phyloP scores from a whole-genome alignment of 1,140 invertebrate species.

The Drosophila lacteicornis region DNA sequence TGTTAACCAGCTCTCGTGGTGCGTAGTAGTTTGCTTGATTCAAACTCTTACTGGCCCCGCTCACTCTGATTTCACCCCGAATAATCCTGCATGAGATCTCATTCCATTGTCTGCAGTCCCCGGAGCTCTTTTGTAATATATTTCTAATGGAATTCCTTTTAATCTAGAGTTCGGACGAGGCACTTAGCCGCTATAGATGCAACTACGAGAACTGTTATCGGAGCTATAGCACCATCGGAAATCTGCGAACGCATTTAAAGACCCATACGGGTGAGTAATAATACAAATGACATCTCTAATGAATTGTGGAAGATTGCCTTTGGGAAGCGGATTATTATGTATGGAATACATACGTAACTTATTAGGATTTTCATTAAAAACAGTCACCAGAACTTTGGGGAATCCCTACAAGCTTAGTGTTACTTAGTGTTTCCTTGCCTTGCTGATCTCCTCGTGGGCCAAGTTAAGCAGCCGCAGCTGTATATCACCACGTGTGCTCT shows the following conservation, averaged over 20 bases:
- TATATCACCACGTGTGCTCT: conserved; percentile 20
- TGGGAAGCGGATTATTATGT: too few species aligned
- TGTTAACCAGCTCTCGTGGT: conserved; percentile 63
- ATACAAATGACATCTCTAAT: too few species aligned
- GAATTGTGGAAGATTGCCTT: neutral
- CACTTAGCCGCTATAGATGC: conserved; percentile 89
- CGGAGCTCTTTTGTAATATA: neutral
- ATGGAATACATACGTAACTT: too few species aligned
- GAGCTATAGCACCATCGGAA: conserved; percentile 97
- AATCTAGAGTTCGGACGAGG: conserved; percentile 76
- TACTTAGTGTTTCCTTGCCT: neutral
- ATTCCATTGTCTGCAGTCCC: conserved; percentile 3
- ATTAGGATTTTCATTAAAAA: neutral
- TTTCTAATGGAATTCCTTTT: conserved; percentile 16
- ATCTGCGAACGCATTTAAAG: conserved; percentile 97
- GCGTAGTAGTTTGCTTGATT: conserved; percentile 62
- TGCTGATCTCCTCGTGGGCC: conserved; percentile 20
- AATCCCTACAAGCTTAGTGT: neutral
- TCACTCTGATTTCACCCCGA: conserved; percentile 8
- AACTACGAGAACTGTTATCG: conserved; percentile 95
- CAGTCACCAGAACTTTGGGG: neutral
- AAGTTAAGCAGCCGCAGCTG: conserved; percentile 34
- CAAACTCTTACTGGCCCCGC: conserved; percentile 6
- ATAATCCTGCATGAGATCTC: conserved; percentile 25
- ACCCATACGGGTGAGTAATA: conserved; percentile 94